These are phyloP conservation scores for Dynastes grantii DNA, from an alignment of 2,888 invertebrate species.

Conservation along the genomic window DNA sequence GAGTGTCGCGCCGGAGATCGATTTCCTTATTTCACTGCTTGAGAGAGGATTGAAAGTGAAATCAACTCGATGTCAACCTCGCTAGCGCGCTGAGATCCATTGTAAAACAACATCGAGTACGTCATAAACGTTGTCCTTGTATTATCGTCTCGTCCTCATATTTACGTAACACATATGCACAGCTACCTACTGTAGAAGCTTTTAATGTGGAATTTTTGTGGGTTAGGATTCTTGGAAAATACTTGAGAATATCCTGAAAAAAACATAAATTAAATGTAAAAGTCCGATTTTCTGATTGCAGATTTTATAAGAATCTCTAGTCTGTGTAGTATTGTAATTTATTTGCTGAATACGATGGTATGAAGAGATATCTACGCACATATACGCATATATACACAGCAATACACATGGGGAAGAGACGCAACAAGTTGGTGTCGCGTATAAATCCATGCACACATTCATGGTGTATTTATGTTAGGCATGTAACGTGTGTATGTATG, in stretches of 20 bases:
- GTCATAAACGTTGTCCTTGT: neutral
- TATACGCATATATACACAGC: neutral
- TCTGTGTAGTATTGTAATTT: too few relatives aligned
- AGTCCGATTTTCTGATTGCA: too few relatives aligned
- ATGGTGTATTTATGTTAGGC: neutral
- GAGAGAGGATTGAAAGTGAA: constrained; percentile 43
- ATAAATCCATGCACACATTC: neutral
- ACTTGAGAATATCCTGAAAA: too few relatives aligned
- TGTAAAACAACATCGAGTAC: neutral
- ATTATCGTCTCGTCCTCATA: too few relatives aligned
- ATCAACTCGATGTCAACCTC: constrained; percentile 45
- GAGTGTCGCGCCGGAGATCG: constrained; percentile 20
- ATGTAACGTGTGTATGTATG: neutral
- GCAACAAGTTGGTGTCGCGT: constrained; percentile 29
- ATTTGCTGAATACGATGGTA: too few relatives aligned
- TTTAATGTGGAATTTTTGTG: too few relatives aligned
- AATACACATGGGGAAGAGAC: constrained; percentile 2
- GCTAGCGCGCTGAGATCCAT: constrained; percentile 30
- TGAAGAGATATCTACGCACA: neutral
- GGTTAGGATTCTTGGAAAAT: too few relatives aligned
- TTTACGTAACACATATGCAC: too few relatives aligned
- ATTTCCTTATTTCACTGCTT: constrained; percentile 49
- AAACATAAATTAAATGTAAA: too few relatives aligned
- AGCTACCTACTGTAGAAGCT: too few relatives aligned
- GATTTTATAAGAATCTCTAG: too few relatives aligned